Evolutionary conservation across 2,888 invertebrate genomes (phyloP).

Genomic region (Pseudolycoriella hygida): DNA sequence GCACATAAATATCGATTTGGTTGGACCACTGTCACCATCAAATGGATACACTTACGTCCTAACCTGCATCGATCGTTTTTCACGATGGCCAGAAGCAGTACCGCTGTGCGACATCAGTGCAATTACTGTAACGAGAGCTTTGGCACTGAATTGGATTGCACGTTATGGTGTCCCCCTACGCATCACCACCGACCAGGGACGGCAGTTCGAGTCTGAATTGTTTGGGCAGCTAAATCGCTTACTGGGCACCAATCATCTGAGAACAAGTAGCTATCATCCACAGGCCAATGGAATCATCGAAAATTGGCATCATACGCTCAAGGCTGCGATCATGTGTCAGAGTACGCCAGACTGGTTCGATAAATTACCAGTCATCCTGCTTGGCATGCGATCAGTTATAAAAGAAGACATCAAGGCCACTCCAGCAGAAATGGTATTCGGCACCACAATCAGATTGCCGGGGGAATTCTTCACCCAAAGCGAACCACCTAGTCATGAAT

Average conservation of each 20-base stretch:
- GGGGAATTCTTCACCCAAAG: background rate
- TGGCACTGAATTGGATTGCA: conserved; percentile 22
- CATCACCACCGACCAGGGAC: conserved; percentile 13
- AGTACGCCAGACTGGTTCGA: too few relatives aligned
- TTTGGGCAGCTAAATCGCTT: conserved; percentile 15
- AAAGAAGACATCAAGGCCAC: conserved; percentile 18
- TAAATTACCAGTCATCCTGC: conserved; percentile 17
- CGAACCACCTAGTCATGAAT: background rate
- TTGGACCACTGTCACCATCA: conserved; percentile 22
- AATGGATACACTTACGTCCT: conserved; percentile 18
- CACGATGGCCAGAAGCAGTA: conserved; percentile 14
- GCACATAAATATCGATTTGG: conserved; percentile 27
- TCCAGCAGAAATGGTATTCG: conserved; percentile 18
- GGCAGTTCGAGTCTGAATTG: conserved; percentile 20
- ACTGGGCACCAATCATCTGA: conserved; percentile 14
- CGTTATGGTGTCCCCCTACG: conserved; percentile 22
- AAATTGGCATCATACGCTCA: conserved; percentile 23
- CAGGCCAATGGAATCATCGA: conserved; percentile 24
- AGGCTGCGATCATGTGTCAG: conserved; percentile 19
- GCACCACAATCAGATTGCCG: conserved; percentile 11
- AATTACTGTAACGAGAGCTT: conserved; percentile 15
- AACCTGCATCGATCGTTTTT: conserved; percentile 15
- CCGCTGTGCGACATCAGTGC: conserved; percentile 14
- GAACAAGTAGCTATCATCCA: conserved; percentile 21
- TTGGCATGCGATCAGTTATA: conserved; percentile 16